Evolutionary conservation across 2,888 invertebrate genomes (phyloP).

Genomic region (Ichneumon xanthorius): DNA sequence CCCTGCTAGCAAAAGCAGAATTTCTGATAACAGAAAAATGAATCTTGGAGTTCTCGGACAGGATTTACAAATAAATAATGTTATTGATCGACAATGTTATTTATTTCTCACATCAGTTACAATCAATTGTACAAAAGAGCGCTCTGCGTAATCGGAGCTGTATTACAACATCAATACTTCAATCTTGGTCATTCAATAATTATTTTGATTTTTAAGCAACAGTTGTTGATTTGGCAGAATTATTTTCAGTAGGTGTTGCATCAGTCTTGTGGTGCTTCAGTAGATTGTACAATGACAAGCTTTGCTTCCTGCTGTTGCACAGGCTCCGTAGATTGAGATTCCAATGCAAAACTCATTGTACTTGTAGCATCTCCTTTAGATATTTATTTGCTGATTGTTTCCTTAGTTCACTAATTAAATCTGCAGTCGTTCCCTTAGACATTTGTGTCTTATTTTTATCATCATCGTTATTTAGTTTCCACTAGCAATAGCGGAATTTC

Average conservation of each 20-base stretch:
- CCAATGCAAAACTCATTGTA: background rate
- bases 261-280: background rate
- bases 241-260: background rate
- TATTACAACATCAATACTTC: background rate
- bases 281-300: background rate
- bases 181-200: background rate
- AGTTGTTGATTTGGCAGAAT: background rate
- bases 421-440: too few species aligned
- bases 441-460: too few species aligned
- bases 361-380: background rate
- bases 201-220: background rate
- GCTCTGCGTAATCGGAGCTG: background rate
- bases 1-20: background rate
- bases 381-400: background rate
- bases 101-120: background rate
- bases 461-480: background rate
- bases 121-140: conserved; percentile 14
- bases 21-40: background rate
- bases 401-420: background rate
- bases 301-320: background rate
- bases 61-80: background rate
- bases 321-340: background rate
- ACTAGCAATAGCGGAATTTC: background rate
- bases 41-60: background rate
- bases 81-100: background rate